Percentiles rank a stretch among this genome's conserved stretches.
Evolutionary conservation across 2,888 invertebrate species (phyloP).

Genomic region (Boloria euphrosyne): DNA sequence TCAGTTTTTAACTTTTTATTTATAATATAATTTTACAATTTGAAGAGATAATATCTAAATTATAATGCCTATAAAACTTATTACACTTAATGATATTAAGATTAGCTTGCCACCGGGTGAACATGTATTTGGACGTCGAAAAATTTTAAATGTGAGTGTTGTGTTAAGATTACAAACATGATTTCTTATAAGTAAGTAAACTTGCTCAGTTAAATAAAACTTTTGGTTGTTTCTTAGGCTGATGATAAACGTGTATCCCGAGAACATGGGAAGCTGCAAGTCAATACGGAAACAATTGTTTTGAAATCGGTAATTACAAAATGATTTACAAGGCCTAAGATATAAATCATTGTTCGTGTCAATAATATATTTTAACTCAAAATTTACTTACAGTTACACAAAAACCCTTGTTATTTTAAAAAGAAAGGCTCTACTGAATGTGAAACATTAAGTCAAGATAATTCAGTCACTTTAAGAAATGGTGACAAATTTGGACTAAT

Average conservation of each 20-base stretch:
- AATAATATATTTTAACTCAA: not conserved
- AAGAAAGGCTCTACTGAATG: conserved; percentile 51
- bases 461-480: conserved; percentile 55
- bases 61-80: conserved; percentile 64
- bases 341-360: not conserved
- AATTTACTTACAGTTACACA: conserved; percentile 68
- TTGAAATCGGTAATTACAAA: conserved; percentile 68
- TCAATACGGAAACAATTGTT: conserved; percentile 57
- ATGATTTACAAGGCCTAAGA: not conserved
- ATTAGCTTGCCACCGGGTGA: conserved; percentile 56
- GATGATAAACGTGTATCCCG: conserved; percentile 79
- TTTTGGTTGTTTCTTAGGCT: conserved; percentile 58
- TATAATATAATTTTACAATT: no score
- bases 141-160: conserved; percentile 62
- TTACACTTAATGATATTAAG: conserved; percentile 56
- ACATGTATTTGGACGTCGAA: conserved; percentile 67
- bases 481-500: conserved; percentile 81
- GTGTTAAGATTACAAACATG: not conserved
- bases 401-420: conserved; percentile 79
- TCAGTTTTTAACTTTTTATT: no score
- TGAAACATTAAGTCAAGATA: conserved; percentile 60
- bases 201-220: not conserved
- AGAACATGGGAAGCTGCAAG: conserved; percentile 73
- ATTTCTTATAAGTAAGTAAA: not conserved
- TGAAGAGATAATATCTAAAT: no score